Evolutionary conservation across 2,797 vertebrate species (phyloP).

Genomic region (Psittacula derbiana): DNA sequence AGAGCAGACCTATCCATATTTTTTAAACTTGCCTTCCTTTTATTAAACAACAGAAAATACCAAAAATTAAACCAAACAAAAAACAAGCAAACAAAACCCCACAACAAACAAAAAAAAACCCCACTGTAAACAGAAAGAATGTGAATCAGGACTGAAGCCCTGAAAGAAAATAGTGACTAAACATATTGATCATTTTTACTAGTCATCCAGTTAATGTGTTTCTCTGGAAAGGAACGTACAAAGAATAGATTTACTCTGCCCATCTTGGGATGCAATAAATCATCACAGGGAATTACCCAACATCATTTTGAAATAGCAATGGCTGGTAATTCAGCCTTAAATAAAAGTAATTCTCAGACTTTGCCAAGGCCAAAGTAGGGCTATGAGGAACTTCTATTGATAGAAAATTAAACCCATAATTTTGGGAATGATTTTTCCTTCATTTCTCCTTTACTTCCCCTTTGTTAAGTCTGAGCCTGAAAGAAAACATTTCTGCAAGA

Average conservation of each 20-base stretch:
- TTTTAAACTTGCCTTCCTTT: neutral
- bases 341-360: neutral
- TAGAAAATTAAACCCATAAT: neutral
- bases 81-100: neutral
- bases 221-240: neutral
- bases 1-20: neutral
- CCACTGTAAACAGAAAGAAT: neutral
- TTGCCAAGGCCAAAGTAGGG: neutral
- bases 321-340: neutral
- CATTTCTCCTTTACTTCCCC: neutral
- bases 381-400: neutral
- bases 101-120: neutral
- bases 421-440: neutral
- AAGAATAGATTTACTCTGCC: constrained; percentile 1
- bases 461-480: neutral
- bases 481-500: neutral
- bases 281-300: neutral
- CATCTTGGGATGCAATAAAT: neutral
- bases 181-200: neutral
- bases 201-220: neutral
- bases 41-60: neutral
- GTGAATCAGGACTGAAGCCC: neutral
- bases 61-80: neutral
- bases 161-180: neutral
- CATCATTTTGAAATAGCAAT: neutral